A percentile compares a stretch with the other conserved stretches of the same genome.
phyloP scores from a whole-genome alignment of 2,113 vertebrate genomes.

The Laticauda laticaudata region DNA sequence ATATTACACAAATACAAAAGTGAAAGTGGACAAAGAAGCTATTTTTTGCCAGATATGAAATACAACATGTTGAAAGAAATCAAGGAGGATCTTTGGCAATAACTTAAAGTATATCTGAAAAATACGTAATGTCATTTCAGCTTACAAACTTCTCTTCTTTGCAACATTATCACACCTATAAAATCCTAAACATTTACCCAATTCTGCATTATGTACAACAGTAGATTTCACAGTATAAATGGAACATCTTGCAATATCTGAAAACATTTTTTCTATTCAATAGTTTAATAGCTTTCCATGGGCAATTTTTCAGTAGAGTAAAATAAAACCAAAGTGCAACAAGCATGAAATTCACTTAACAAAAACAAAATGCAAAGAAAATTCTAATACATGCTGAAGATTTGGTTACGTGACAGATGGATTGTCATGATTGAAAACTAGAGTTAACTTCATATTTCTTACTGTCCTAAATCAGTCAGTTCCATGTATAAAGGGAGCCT shows the following conservation, averaged over 20 bases:
- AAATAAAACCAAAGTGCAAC: slow-evolving; percentile 23
- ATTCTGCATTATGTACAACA: background rate
- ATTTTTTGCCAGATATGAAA: background rate
- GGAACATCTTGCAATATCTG: slow-evolving; percentile 21
- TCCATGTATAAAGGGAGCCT: background rate
- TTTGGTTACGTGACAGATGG: background rate
- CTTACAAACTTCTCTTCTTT: background rate
- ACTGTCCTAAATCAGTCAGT: background rate
- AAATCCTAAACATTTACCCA: background rate
- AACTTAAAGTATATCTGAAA: background rate
- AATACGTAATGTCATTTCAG: background rate
- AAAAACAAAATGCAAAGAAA: background rate
- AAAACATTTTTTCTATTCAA: background rate
- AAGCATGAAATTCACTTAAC: slow-evolving; percentile 1
- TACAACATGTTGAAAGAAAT: background rate
- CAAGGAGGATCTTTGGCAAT: background rate
- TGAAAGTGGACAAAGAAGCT: background rate
- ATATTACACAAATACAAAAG: background rate
- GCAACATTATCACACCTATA: background rate
- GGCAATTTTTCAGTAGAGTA: background rate
- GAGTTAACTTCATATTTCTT: slow-evolving; percentile 25
- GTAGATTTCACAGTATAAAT: slow-evolving; percentile 3
- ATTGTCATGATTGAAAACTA: slow-evolving; percentile 18
- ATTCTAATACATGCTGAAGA: background rate
- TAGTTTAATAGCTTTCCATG: background rate